Base-by-base conservation (phyloP, 2,797 vertebrate genomes). In the Arctocebus calabarensis region DNA sequence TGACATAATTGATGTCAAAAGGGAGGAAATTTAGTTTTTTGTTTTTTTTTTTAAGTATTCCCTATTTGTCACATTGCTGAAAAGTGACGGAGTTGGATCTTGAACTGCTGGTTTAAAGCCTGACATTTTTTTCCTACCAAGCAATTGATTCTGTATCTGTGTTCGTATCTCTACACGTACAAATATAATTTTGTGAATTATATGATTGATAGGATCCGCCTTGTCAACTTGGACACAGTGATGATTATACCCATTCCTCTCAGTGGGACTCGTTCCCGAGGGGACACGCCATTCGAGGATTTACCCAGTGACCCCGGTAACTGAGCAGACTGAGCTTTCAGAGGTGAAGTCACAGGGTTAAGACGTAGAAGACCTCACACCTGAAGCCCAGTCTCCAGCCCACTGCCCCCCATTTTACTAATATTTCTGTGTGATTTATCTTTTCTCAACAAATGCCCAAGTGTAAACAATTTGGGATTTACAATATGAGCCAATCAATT, bases 71-170 rank as follows among this genome's bases (percentile, higher is more conserved):
- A 3, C 45, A 1, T 13, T 71, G 27, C 10, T 91, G 93, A 64
- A 68, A 93, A 89, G 43, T 37, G 7, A 59, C 5, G 84, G 20
- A 70, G 11, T 14, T 70, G 48, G 62, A 62, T 6, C 22, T 43
- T 93, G 52, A 89, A 68, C 3, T 57, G 91, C 19, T 57, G n/a
- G 34, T 27, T 89, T 73, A 29, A 84, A 84, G 22, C 17, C 64
- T 91, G 62, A 55, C 23, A 2, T 23, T 40, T 29, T 32, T 91
- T 93, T 91, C 10, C 84, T 78, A 11, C 1, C 10, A 57, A 62
- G 70, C 20, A 22, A 4, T 11, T 57, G 32, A 68, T 68, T 90
- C 23, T 14, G 3, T 78, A 25, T 70, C 70, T 86, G 25, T 9
- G 7, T 73, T 83, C 25, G 14, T 91, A 75, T 1, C 7, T 88